Conservation (phyloP, 2,113 vertebrate species). For the Xiphophorus couchianus region DNA sequence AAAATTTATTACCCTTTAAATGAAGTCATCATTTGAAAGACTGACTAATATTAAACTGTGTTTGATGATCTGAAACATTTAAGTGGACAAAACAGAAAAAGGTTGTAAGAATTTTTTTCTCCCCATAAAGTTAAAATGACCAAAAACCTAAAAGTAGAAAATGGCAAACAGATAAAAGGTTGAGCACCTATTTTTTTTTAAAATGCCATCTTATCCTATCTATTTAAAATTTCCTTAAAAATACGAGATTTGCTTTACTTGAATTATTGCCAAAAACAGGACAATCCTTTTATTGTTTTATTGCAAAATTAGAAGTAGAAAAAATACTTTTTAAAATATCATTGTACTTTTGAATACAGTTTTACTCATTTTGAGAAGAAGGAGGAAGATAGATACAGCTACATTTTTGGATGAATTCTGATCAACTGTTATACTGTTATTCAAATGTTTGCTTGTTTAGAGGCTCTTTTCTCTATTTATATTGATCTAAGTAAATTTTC, state of each 20-base stretch:
- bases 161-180: too few relatives aligned
- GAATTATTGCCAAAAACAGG: neutral
- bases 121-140: too few relatives aligned
- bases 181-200: too few relatives aligned
- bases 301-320: neutral
- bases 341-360: neutral
- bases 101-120: accelerated
- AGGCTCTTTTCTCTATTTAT: neutral
- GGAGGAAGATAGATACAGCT: neutral
- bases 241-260: too few relatives aligned
- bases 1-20: too few relatives aligned
- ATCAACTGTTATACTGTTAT: neutral
- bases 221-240: too few relatives aligned
- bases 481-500: conserved; percentile 18
- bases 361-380: neutral
- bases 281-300: neutral
- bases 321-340: neutral
- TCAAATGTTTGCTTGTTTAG: conserved; percentile 4
- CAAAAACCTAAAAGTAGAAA: too few relatives aligned
- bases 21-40: too few relatives aligned
- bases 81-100: too few relatives aligned
- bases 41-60: too few relatives aligned
- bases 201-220: too few relatives aligned
- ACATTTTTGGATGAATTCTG: neutral
- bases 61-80: too few relatives aligned